Evolutionary conservation across 2,888 invertebrate species (phyloP), one percentile per base, ranked within the genome.

Genomic region (Philhelius pedissequus): DNA sequence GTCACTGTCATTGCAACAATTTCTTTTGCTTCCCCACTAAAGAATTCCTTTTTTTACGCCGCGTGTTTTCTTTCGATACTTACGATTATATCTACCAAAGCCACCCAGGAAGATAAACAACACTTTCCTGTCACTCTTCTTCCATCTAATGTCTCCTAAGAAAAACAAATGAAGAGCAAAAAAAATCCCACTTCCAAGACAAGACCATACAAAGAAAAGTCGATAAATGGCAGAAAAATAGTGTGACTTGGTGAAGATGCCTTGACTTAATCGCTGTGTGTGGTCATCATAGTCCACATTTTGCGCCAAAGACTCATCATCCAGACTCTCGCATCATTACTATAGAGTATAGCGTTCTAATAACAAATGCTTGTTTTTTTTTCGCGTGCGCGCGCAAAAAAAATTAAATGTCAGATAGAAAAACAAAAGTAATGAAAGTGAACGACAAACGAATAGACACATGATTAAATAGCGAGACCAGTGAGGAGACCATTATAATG

Each of bases 81-180:
- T 40, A n/a, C n/a, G n/a, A n/a, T n/a, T n/a, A n/a, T n/a, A 54
- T 58, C 58, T 30, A 69, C 68, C 56, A 15, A 48, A 56, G 68
- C 73, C 73, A 73, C 73, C 66, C 66, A 74, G 60, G 68, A 74
- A 69, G 69, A 69, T 69, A 74, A 74, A 80, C 60, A 80, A 69
- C 68, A 74, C 68, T 80, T 74, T 74, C 66, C 48, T 79, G 73
- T 73, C 79, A 62, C 9, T 80, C 74, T 52, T 80, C 74, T 52
- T 60, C 45, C 45, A 45, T 69, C 69, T 73, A 71, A 73, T 50
- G 73, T 50, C 71, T 64, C 13, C 18, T 48, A 25, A 48, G 22
- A 48, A 48, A 48, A 62, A 13, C 15, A 56, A 48, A 35, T 30
- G 13, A 27, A 30, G 1, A 27, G 7, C 1, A 30, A 27, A 25